These are phyloP conservation scores for Epinotia demarniana DNA, from an alignment of 2,888 invertebrate genomes.

Conservation along the genomic window DNA sequence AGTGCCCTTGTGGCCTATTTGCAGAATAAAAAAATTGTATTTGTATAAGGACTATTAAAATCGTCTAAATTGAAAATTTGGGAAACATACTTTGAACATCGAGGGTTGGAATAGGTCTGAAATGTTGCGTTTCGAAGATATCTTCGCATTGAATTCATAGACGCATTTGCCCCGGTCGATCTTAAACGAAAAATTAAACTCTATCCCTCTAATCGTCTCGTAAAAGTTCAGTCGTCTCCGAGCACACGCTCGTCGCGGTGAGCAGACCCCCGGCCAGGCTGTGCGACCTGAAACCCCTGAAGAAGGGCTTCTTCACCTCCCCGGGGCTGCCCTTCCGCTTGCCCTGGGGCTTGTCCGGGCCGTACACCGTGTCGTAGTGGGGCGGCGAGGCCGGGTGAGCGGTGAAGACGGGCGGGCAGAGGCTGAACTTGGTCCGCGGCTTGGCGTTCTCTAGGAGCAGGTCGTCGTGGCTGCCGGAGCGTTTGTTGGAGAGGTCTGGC, in stretches of 20 bases:
- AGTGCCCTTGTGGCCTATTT: no score
- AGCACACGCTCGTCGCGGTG: constrained; percentile 58
- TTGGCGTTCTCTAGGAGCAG: constrained; percentile 63
- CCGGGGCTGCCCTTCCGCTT: constrained; percentile 60
- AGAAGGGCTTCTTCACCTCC: constrained; percentile 64
- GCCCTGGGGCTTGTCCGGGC: constrained; percentile 53
- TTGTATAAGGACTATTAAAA: no score
- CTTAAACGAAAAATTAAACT: not conserved
- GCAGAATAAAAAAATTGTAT: no score
- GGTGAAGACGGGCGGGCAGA: constrained; percentile 84
- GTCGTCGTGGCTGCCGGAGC: constrained; percentile 74
- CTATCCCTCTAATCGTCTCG: constrained; percentile 62
- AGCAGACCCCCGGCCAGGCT: constrained; percentile 70
- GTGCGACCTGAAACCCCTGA: constrained; percentile 70
- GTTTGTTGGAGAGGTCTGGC: constrained; percentile 60
- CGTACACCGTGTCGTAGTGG: constrained; percentile 84
- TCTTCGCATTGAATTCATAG: no score
- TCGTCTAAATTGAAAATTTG: no score
- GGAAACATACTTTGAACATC: no score
- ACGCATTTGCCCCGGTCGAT: no score
- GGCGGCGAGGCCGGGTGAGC: constrained; percentile 75
- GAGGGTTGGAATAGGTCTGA: no score
- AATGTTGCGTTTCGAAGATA: no score
- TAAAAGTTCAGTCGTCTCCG: constrained; percentile 71
- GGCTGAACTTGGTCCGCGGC: constrained; percentile 73